phyloP scores from a whole-genome alignment of 2,113 vertebrate species.

The Prolemur simus region DNA sequence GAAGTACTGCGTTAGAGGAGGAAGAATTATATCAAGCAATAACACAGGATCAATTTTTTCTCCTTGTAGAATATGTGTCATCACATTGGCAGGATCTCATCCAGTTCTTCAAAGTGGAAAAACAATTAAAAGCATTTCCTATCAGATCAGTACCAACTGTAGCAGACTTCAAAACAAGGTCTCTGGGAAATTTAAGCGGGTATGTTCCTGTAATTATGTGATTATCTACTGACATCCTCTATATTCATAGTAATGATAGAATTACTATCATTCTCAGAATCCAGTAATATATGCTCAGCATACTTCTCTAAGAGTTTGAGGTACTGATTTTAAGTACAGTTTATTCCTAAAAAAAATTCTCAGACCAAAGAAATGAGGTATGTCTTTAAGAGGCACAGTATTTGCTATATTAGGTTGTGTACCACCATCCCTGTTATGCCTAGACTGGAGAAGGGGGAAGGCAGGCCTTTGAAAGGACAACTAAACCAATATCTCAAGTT shows the following conservation, averaged over 20 bases:
- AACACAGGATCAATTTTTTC: neutral
- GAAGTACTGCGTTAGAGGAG: neutral
- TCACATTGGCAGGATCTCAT: conserved; percentile 96
- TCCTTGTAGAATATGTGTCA: conserved; percentile 91
- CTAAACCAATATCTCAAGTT: neutral
- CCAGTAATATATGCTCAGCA: neutral
- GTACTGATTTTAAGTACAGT: neutral
- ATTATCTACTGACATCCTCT: neutral
- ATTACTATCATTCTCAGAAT: neutral
- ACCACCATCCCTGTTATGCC: neutral
- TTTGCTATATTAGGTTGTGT: neutral
- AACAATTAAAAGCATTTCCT: conserved; percentile 91
- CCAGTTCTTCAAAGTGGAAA: conserved; percentile 92
- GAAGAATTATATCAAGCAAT: neutral
- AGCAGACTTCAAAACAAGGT: conserved; percentile 98
- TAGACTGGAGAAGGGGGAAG: neutral
- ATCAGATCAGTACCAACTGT: conserved; percentile 96
- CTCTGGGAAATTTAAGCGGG: conserved; percentile 97
- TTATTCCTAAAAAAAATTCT: conserved; percentile 28
- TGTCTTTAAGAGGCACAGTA: neutral
- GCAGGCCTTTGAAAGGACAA: neutral
- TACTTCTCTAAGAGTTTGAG: neutral
- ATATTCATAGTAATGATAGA: neutral
- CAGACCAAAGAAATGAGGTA: neutral
- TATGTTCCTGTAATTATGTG: conserved; percentile 75